phyloP scores from a whole-genome alignment of 2,797 vertebrate genomes.

The Cynodonichthys magdalenae region DNA sequence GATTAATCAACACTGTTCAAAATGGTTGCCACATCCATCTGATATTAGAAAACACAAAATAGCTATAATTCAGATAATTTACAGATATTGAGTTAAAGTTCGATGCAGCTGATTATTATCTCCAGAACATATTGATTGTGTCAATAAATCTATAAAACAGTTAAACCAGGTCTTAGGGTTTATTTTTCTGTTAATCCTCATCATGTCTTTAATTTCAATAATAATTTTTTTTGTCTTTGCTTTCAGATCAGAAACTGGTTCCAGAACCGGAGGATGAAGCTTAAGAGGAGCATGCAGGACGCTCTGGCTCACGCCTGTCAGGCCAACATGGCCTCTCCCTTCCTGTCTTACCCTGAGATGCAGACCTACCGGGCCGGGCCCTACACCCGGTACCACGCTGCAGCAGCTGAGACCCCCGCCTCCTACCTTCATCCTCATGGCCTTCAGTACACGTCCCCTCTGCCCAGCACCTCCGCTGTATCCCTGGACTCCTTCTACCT shows the following conservation, averaged over 20 bases:
- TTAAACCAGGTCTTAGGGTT: too few species aligned
- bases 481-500: conserved; percentile 76
- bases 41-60: too few species aligned
- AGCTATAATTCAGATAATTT: too few species aligned
- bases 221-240: neutral
- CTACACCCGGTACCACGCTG: conserved; percentile 64
- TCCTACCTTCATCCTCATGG: conserved; percentile 64
- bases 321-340: conserved; percentile 72
- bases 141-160: too few species aligned
- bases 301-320: conserved; percentile 81
- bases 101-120: too few species aligned
- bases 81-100: too few species aligned
- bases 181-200: too few species aligned
- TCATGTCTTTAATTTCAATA: too few species aligned
- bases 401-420: conserved; percentile 5
- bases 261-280: conserved; percentile 86
- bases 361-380: conserved; percentile 72
- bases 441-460: conserved; percentile 64
- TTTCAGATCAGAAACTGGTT: conserved; percentile 86
- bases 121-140: too few species aligned
- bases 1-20: too few species aligned
- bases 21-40: too few species aligned
- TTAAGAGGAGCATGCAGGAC: conserved; percentile 83
- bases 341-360: conserved; percentile 78
- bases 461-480: conserved; percentile 27